Conservation (phyloP, 2,888 invertebrate species). For the Tetragonisca angustula region DNA sequence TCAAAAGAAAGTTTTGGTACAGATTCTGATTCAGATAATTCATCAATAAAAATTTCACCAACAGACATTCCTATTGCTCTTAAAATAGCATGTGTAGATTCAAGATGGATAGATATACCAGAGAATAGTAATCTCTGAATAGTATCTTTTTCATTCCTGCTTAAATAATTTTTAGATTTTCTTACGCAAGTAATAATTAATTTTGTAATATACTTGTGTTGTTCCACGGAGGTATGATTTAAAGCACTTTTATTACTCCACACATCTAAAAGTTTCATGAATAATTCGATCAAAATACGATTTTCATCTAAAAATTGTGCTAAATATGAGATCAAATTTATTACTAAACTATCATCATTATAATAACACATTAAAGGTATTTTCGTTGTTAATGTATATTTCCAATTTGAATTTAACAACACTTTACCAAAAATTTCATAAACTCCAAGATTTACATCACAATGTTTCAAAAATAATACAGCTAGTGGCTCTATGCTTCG, state of each 20-base stretch:
- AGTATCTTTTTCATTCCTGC: conserved; percentile 74
- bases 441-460: conserved; percentile 81
- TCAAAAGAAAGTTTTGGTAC: conserved; percentile 88
- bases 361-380: conserved; percentile 86
- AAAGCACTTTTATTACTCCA: conserved; percentile 89
- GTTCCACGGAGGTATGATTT: conserved; percentile 87
- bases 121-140: conserved; percentile 86
- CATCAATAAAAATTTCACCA: conserved; percentile 88
- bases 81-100: conserved; percentile 86
- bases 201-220: conserved; percentile 90
- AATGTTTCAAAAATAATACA: conserved; percentile 85
- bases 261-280: conserved; percentile 86
- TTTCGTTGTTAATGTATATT: conserved; percentile 87
- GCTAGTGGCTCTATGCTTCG: conserved; percentile 87
- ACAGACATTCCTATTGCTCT: conserved; percentile 91
- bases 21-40: conserved; percentile 80
- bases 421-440: conserved; percentile 85
- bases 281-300: conserved; percentile 83
- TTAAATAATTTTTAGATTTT: conserved; percentile 69
- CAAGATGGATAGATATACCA: conserved; percentile 89
- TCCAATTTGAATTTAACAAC: conserved; percentile 85
- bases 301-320: conserved; percentile 80
- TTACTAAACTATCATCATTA: conserved; percentile 85
- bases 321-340: conserved; percentile 88
- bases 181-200: conserved; percentile 85